Conservation (phyloP, 2,797 vertebrate genomes). For the Tokudaia muenninki region DNA sequence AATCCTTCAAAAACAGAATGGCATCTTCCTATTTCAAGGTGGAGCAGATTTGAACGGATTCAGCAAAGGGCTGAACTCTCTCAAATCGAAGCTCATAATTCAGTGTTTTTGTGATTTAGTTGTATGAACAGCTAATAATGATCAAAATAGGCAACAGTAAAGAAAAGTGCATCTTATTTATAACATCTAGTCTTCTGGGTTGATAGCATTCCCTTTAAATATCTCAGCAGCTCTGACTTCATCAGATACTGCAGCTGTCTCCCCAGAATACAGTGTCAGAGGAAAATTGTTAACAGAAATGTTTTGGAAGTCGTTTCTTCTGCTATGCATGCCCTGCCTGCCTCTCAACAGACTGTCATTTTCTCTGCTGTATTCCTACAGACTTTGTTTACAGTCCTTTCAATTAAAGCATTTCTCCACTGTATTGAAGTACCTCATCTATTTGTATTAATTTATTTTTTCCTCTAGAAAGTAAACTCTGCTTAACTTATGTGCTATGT, state of each 20-base stretch:
- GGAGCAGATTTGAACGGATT: background rate
- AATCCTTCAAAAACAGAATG: background rate
- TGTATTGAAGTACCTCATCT: background rate
- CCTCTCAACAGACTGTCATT: background rate
- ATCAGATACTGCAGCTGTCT: conserved; percentile 22
- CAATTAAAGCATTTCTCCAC: conserved; percentile 22
- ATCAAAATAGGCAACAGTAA: background rate
- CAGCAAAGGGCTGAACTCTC: background rate
- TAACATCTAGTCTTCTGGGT: background rate
- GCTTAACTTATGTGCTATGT: conserved; percentile 15
- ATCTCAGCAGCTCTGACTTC: background rate
- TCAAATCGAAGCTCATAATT: background rate
- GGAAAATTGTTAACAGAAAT: conserved; percentile 18
- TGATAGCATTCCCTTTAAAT: background rate
- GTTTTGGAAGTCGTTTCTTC: conserved; percentile 23
- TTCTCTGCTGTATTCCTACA: background rate
- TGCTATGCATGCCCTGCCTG: background rate
- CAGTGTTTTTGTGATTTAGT: background rate
- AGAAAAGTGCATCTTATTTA: background rate
- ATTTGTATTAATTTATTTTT: conserved; percentile 52
- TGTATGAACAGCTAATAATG: background rate
- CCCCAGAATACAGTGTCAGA: background rate
- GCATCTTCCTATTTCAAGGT: background rate
- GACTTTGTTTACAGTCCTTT: background rate
- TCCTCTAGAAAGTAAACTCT: conserved; percentile 7